Evolutionary conservation across 2,797 vertebrate species (phyloP), one percentile per base, ranked within the genome.

Genomic region (Cossypha caffra): DNA sequence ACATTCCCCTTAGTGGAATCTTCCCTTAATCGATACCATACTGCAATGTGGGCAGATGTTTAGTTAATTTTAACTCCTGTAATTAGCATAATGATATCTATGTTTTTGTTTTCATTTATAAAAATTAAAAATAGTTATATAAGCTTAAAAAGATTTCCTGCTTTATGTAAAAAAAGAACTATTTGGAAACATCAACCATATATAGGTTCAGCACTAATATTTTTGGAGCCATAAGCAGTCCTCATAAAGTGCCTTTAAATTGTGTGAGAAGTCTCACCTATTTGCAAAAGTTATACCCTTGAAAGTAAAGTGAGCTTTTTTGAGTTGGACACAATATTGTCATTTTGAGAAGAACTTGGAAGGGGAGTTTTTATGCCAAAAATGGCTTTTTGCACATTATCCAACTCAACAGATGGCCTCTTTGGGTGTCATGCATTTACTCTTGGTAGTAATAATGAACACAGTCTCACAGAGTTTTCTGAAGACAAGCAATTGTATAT

Each of bases 211-310:
- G 17, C 17, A 48, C 6, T 40, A 10, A 40, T 55, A 35, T 17
- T 57, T 92, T 33, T 43, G 29, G 9, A 81, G n/a, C 59, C 9
- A 21, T 26, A 11, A 67, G 4, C n/a, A 20, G 57, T 42, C 25
- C 13, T 43, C 4, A n/a, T n/a, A 31, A 6, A 75, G 6, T 18
- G 54, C 5, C 42, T 43, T 57, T 61, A 47, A 91, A 62, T 28
- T 1, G 0, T 42, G 7, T 33, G 7, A n/a, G 58, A 81, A 73
- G 3, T 33, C 16, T 47, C 29, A 37, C 3, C 77, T 47, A 17
- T 61, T 75, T 89, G 37, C 24, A 75, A 68, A 38, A 90, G 7
- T 10, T 61, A 6, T 45, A 47, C 1, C 3, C 12, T 10, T 68
- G 57, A 71, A 80, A 48, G 20, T 25, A 69, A 68, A 73, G 33